These are phyloP conservation scores for Steromphala cineraria DNA, from an alignment of 2,888 invertebrate genomes.

Conservation along the genomic window DNA sequence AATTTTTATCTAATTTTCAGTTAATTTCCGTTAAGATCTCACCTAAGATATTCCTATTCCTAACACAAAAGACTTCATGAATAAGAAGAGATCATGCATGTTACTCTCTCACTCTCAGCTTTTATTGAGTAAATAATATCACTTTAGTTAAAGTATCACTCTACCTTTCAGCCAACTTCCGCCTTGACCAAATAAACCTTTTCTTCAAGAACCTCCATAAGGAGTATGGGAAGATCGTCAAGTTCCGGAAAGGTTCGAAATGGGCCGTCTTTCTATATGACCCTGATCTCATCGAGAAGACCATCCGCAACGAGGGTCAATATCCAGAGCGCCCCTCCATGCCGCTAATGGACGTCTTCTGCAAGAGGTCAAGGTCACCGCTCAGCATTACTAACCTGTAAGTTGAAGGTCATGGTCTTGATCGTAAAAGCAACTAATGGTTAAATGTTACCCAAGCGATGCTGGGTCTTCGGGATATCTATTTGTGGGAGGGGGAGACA, in stretches of 20 bases:
- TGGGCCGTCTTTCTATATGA: conserved; percentile 22
- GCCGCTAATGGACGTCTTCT: conserved; percentile 1
- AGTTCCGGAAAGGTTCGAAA: background rate
- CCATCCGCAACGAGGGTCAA: conserved; percentile 9
- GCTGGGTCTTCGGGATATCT: too few relatives aligned
- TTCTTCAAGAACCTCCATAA: background rate
- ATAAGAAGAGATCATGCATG: too few relatives aligned
- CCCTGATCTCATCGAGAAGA: background rate
- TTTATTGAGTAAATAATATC: too few relatives aligned
- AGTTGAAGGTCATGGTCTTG: background rate
- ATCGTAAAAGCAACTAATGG: too few relatives aligned
- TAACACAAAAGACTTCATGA: too few relatives aligned
- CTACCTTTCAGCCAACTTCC: background rate
- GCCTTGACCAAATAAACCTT: background rate
- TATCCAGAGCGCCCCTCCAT: background rate
- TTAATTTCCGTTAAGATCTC: too few relatives aligned
- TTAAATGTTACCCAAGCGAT: background rate
- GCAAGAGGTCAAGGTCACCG: background rate
- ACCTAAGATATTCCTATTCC: too few relatives aligned
- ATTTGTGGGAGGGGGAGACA: too few relatives aligned
- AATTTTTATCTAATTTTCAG: too few relatives aligned
- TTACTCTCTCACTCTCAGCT: too few relatives aligned
- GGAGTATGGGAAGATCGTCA: conserved; percentile 14
- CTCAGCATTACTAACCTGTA: background rate
- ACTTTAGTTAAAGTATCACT: too few relatives aligned